Conservation (phyloP, 2,113 vertebrate species). For the Cebus imitator region DNA sequence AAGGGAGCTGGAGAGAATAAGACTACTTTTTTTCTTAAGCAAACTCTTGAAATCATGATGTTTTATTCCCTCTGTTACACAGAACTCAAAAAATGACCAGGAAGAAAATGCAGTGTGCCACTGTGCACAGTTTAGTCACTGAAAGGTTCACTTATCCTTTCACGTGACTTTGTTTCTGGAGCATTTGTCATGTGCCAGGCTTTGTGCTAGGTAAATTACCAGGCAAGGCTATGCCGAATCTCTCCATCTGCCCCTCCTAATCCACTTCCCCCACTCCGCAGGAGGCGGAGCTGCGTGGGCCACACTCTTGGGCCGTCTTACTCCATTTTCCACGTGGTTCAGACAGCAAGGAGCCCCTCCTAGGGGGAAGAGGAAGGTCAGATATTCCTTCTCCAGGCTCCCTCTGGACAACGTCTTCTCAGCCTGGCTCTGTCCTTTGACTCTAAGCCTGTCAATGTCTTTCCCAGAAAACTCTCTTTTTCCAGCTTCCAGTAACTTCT, state of each 20-base stretch:
- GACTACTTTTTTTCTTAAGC: not conserved
- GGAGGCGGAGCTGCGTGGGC: not conserved
- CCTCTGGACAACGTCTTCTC: not conserved
- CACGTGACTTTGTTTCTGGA: not conserved
- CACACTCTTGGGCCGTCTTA: not conserved
- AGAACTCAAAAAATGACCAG: not conserved
- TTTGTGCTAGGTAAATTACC: not conserved
- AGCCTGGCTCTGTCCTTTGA: not conserved
- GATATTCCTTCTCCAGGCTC: not conserved
- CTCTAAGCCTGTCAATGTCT: not conserved
- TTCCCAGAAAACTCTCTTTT: not conserved
- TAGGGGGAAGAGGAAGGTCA: not conserved
- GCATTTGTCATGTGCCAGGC: not conserved
- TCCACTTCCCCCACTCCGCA: not conserved
- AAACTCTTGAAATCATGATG: not conserved
- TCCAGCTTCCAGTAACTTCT: not conserved
- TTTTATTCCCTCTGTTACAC: not conserved
- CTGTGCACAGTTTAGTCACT: not conserved
- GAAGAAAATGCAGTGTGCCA: not conserved
- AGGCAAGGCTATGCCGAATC: not conserved
- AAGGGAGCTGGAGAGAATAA: not conserved
- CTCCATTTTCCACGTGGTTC: not conserved
- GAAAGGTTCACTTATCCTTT: not conserved
- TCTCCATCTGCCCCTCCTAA: not conserved
- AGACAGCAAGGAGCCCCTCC: not conserved